Conservation (phyloP, 2,888 invertebrate species). For the Polyommatus icarus region DNA sequence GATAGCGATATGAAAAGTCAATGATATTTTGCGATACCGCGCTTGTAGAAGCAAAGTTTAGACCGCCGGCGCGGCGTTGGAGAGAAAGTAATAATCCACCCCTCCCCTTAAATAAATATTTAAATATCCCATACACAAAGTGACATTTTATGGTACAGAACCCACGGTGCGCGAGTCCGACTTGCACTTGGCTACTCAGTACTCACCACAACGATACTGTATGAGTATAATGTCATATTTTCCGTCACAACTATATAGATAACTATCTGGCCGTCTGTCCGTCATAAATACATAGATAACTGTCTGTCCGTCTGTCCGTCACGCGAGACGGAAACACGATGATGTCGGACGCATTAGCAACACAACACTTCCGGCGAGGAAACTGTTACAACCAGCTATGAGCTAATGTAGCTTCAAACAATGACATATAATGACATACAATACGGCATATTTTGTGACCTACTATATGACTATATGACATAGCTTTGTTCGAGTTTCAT, state of each 20-base stretch:
- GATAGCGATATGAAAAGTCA: no score
- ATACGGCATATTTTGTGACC: neutral
- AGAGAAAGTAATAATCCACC: no score
- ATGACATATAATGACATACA: neutral
- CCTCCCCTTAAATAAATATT: no score
- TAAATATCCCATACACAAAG: no score
- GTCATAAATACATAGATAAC: neutral
- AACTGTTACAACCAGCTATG: neutral
- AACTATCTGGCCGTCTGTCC: neutral
- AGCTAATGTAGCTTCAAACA: neutral
- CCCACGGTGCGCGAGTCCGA: no score
- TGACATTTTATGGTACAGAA: no score
- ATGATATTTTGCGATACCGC: no score
- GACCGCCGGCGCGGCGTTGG: no score
- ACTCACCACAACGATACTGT: no score
- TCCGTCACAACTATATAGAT: neutral
- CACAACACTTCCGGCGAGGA: neutral
- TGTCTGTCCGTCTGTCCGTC: neutral
- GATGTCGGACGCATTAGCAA: conserved; percentile 14
- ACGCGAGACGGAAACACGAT: neutral
- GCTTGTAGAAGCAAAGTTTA: no score
- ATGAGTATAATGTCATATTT: no score
- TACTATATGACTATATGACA: neutral
- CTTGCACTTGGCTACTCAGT: no score
- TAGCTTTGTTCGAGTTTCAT: neutral